These are phyloP conservation scores for Lepidurus packardi DNA, from an alignment of 1,140 invertebrate genomes.

Conservation along the genomic window DNA sequence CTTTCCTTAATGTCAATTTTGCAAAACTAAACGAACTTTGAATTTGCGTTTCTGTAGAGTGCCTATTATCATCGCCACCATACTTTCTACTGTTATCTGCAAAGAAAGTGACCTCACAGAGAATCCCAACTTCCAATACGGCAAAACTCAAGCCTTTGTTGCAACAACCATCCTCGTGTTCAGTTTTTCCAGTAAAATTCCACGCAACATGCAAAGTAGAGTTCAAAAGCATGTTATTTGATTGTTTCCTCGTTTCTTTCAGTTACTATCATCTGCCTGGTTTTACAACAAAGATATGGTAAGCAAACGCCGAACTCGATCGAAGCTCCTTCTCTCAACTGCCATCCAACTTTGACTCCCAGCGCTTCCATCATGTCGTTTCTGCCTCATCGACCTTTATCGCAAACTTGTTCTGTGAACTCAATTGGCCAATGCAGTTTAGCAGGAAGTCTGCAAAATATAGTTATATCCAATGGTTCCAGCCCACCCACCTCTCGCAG, in stretches of 20 bases:
- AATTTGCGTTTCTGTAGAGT: slow-evolving; percentile 43
- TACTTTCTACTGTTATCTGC: slow-evolving; percentile 52
- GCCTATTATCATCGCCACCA: slow-evolving; percentile 50
- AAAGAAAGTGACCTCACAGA: slow-evolving; percentile 50
- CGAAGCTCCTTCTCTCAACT: slow-evolving; percentile 43
- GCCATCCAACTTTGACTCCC: not conserved
- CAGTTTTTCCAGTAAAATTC: slow-evolving; percentile 58
- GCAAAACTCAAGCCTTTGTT: slow-evolving; percentile 62
- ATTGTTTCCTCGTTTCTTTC: slow-evolving; percentile 36
- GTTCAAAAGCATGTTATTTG: slow-evolving; percentile 26
- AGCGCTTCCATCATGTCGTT: not conserved
- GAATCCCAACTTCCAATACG: slow-evolving; percentile 76
- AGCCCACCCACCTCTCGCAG: not conserved
- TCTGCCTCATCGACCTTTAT: not conserved
- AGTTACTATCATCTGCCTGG: slow-evolving; percentile 66
- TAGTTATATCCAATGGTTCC: not conserved
- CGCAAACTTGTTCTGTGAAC: not conserved
- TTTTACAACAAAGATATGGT: slow-evolving; percentile 66
- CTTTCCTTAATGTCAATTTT: not conserved
- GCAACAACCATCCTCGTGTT: slow-evolving; percentile 58
- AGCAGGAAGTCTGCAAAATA: not conserved
- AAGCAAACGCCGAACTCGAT: slow-evolving; percentile 38
- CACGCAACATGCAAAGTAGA: not conserved
- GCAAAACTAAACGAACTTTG: not conserved
- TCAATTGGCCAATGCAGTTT: not conserved